These are phyloP conservation scores for Ardeotis arabs DNA, from an alignment of 2,113 vertebrate species.

Conservation along the genomic window DNA sequence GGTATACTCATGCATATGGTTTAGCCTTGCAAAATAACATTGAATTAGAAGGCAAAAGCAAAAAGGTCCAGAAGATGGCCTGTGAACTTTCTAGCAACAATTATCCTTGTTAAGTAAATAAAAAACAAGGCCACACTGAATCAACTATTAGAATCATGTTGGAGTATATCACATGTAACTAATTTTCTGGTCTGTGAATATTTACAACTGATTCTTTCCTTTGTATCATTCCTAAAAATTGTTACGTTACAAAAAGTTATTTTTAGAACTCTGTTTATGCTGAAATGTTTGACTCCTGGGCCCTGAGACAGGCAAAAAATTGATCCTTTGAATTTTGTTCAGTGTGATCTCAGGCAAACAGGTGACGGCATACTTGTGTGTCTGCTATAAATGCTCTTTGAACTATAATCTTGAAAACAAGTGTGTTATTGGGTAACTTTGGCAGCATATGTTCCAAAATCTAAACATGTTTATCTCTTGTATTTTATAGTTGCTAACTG, in stretches of 20 bases:
- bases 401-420: conserved; percentile 58
- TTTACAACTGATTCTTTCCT: not conserved
- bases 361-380: not conserved
- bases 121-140: not conserved
- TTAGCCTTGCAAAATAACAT: not conserved
- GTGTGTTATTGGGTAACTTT: conserved; percentile 43
- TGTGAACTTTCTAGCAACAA: conserved; percentile 1
- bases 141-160: not conserved
- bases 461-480: conserved; percentile 32
- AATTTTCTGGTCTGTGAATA: not conserved
- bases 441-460: conserved; percentile 19
- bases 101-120: not conserved
- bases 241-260: not conserved
- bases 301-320: not conserved
- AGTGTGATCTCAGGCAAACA: conserved; percentile 15
- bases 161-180: not conserved
- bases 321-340: not conserved
- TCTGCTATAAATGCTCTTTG: conserved; percentile 59
- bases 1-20: not conserved
- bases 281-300: not conserved
- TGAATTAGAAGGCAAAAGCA: not conserved
- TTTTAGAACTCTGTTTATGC: not conserved
- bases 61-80: not conserved
- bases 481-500: conserved; percentile 14
- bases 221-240: not conserved